Evolutionary conservation across 1,140 invertebrate species (phyloP).

Genomic region (Pectinophora gossypiella): DNA sequence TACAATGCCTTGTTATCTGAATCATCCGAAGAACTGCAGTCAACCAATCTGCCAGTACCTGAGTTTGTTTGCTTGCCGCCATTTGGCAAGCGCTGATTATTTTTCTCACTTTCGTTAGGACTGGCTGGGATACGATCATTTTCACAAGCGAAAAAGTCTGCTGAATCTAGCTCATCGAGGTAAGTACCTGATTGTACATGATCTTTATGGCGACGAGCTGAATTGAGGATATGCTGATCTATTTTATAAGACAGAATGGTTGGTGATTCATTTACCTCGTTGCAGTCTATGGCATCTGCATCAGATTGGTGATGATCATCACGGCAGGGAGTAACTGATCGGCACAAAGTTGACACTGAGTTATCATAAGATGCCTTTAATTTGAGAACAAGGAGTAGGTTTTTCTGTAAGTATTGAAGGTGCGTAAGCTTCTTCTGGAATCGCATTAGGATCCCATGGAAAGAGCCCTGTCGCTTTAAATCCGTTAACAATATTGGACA

Average conservation of each 20-base stretch:
- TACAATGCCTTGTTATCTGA: not conserved
- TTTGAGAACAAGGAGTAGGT: slow-evolving; percentile 4
- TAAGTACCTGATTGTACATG: no score
- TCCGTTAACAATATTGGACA: slow-evolving; percentile 24
- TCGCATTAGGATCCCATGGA: slow-evolving; percentile 28
- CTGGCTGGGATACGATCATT: slow-evolving; percentile 7
- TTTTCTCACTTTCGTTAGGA: not conserved
- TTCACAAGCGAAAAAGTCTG: no score
- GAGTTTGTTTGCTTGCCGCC: not conserved
- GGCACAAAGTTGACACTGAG: not conserved
- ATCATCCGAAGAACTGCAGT: slow-evolving; percentile 18
- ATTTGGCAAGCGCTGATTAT: not conserved
- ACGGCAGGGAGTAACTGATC: no score
- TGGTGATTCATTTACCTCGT: slow-evolving; percentile 3
- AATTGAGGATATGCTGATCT: no score
- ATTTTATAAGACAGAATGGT: no score
- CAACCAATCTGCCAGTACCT: slow-evolving; percentile 12
- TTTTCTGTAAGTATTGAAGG: slow-evolving; percentile 22
- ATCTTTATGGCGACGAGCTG: no score
- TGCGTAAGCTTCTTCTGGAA: slow-evolving; percentile 37
- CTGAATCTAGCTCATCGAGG: no score
- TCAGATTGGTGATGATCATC: not conserved
- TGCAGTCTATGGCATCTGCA: slow-evolving; percentile 6
- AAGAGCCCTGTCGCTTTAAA: slow-evolving; percentile 38
- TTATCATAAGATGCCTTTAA: not conserved